Percentiles rank a stretch among this genome's conserved stretches.
These are phyloP conservation scores for Lottia scabra DNA, from an alignment of 2,888 invertebrate species.

Conservation along the genomic window DNA sequence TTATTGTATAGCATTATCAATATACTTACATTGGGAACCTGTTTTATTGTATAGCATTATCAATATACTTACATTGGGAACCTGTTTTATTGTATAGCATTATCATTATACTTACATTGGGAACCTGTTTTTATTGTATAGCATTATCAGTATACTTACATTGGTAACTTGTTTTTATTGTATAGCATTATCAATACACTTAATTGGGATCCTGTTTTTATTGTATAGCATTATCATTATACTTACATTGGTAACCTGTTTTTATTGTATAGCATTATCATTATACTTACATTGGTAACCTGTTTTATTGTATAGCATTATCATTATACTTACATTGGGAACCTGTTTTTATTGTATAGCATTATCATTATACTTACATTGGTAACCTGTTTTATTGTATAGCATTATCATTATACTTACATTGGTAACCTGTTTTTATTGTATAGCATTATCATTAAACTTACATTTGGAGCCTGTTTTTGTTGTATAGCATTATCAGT, in stretches of 20 bases:
- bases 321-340: slow-evolving; percentile 24
- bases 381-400: no score
- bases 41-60: slow-evolving; percentile 26
- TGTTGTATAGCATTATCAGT: slow-evolving; percentile 25
- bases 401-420: slow-evolving; percentile 16
- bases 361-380: slow-evolving; percentile 9
- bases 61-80: slow-evolving; percentile 23
- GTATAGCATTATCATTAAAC: slow-evolving; percentile 19
- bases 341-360: slow-evolving; percentile 24
- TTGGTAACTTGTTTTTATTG: slow-evolving; percentile 19
- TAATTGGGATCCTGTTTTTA: slow-evolving; percentile 22
- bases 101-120: slow-evolving; percentile 20
- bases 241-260: slow-evolving; percentile 27
- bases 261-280: slow-evolving; percentile 24
- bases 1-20: slow-evolving; percentile 23
- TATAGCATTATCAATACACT: slow-evolving; percentile 27
- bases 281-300: slow-evolving; percentile 23
- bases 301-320: slow-evolving; percentile 27
- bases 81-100: no score
- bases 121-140: slow-evolving; percentile 17
- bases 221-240: slow-evolving; percentile 23
- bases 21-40: background rate
- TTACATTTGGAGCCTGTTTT: slow-evolving; percentile 24
- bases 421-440: slow-evolving; percentile 18
- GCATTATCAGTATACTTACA: slow-evolving; percentile 30